A percentile compares a stretch with the other conserved stretches of the same genome.
Conservation (phyloP, 2,113 vertebrate genomes). For the Bombycilla garrulus region DNA sequence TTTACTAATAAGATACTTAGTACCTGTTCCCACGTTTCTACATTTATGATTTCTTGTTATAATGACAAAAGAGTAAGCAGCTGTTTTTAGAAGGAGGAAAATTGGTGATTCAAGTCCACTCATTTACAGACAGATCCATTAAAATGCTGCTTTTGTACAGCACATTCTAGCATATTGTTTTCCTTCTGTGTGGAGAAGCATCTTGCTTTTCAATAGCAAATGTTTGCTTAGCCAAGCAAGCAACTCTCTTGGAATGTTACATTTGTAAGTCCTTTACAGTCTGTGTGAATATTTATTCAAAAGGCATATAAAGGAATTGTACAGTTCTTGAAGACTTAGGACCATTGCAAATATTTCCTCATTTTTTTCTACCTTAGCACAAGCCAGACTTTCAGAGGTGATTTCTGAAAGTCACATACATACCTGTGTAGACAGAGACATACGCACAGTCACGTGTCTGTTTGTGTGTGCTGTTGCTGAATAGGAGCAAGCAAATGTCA, state of each 20-base stretch:
- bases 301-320: not conserved
- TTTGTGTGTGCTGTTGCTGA: not conserved
- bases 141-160: not conserved
- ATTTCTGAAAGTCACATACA: not conserved
- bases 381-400: not conserved
- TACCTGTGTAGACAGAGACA: not conserved
- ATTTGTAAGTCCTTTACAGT: not conserved
- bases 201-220: not conserved
- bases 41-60: not conserved
- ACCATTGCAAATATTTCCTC: not conserved
- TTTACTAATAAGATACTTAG: not conserved
- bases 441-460: accelerated
- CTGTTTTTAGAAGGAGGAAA: not conserved
- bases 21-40: not conserved
- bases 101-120: not conserved
- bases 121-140: not conserved
- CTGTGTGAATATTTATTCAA: not conserved
- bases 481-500: not conserved
- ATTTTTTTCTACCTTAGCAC: not conserved
- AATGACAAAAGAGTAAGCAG: not conserved
- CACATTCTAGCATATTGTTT: not conserved
- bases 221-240: not conserved
- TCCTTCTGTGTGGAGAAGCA: not conserved
- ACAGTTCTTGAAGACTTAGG: not conserved
- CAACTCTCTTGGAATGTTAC: not conserved